Conservation (phyloP, 2,888 invertebrate species). For the Bruchidius siliquastri region DNA sequence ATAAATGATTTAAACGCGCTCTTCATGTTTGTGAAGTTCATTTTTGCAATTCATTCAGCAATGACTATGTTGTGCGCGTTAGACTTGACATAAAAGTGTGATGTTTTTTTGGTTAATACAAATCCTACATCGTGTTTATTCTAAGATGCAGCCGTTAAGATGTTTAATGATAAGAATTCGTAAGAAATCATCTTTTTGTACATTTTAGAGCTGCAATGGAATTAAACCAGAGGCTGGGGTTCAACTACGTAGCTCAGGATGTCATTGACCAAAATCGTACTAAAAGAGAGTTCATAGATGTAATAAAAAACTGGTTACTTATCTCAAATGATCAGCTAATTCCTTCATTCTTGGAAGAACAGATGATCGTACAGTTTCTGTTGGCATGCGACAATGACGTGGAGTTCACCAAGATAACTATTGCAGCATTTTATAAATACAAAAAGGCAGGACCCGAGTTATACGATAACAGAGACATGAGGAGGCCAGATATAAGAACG, state of each 20-base stretch:
- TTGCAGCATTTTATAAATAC: constrained; percentile 58
- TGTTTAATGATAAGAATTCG: too few species aligned
- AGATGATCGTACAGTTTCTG: constrained; percentile 61
- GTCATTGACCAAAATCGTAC: constrained; percentile 32
- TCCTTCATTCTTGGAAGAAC: constrained; percentile 46
- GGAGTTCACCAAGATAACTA: constrained; percentile 58
- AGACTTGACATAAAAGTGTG: too few species aligned
- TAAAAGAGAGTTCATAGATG: constrained; percentile 19
- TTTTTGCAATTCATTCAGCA: too few species aligned
- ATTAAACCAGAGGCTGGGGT: constrained; percentile 10
- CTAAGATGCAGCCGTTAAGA: too few species aligned
- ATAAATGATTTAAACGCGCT: too few species aligned
- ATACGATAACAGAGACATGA: constrained; percentile 55
- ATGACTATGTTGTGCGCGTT: too few species aligned
- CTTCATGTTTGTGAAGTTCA: too few species aligned
- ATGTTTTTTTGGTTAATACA: too few species aligned
- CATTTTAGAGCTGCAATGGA: background rate
- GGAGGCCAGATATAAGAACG: constrained; percentile 15
- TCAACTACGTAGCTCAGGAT: constrained; percentile 31
- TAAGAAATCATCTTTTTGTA: background rate
- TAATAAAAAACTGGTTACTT: constrained; percentile 24
- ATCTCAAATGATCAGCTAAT: constrained; percentile 39
- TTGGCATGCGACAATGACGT: constrained; percentile 60
- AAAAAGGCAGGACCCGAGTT: constrained; percentile 59
- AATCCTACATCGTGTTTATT: too few species aligned